phyloP scores from a whole-genome alignment of 2,888 invertebrate genomes.

The Noctua pronuba region DNA sequence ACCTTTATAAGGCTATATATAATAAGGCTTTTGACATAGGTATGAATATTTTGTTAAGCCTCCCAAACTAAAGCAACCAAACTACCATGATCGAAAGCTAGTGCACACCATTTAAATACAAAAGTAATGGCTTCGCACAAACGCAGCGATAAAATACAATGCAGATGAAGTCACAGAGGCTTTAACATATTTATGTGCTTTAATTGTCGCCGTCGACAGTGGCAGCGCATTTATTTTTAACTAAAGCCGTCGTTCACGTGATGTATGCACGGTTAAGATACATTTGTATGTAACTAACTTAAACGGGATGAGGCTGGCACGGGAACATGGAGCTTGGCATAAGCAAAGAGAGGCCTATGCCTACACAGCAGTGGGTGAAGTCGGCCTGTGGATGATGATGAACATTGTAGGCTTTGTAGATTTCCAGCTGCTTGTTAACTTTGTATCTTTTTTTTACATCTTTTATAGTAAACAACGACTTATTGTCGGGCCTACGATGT shows the following conservation, averaged over 20 bases:
- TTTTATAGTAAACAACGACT: no score
- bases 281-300: background rate
- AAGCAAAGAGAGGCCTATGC: background rate
- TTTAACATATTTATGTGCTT: constrained; percentile 41
- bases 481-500: no score
- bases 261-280: background rate
- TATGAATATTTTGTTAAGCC: background rate
- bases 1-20: no score
- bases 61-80: background rate
- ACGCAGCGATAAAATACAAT: constrained; percentile 41
- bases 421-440: no score
- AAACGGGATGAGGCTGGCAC: background rate
- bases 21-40: no score
- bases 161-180: constrained; percentile 41
- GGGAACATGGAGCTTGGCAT: background rate
- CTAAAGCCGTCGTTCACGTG: background rate
- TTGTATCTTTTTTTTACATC: no score
- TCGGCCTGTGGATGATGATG: background rate
- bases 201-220: constrained; percentile 31
- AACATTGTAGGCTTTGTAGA: no score
- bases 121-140: constrained; percentile 5
- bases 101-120: constrained; percentile 15
- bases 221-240: constrained; percentile 24
- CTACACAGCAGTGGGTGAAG: background rate
- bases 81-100: background rate